Conservation (phyloP, 2,888 invertebrate species). For the Noctua pronuba region DNA sequence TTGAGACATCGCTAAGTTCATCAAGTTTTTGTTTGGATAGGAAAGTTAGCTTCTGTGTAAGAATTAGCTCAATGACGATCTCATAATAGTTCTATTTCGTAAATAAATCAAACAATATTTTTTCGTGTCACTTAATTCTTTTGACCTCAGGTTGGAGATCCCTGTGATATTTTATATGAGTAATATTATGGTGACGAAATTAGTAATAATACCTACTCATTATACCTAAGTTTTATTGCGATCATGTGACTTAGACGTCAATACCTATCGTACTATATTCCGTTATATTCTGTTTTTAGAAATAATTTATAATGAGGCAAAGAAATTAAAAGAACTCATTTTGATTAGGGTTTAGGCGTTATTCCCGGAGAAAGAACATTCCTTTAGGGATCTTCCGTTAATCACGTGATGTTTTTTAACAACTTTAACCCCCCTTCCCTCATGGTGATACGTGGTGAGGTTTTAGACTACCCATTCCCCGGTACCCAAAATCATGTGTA, state of each 20-base stretch:
- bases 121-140: background rate
- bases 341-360: background rate
- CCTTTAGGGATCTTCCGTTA: too few relatives aligned
- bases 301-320: background rate
- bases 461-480: too few relatives aligned
- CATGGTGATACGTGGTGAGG: too few relatives aligned
- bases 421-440: too few relatives aligned
- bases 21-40: background rate
- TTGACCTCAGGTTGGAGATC: background rate
- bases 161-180: background rate
- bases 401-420: too few relatives aligned
- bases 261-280: background rate
- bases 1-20: background rate
- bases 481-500: too few relatives aligned
- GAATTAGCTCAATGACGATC: background rate
- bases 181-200: constrained; percentile 20
- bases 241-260: constrained; percentile 7
- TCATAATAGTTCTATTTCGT: background rate
- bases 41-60: background rate
- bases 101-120: background rate
- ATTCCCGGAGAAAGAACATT: background rate
- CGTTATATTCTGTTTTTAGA: background rate
- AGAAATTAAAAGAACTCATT: background rate
- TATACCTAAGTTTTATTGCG: background rate
- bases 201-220: background rate